phyloP scores from a whole-genome alignment of 2,113 vertebrate species.

The Neopipo cinnamomea region DNA sequence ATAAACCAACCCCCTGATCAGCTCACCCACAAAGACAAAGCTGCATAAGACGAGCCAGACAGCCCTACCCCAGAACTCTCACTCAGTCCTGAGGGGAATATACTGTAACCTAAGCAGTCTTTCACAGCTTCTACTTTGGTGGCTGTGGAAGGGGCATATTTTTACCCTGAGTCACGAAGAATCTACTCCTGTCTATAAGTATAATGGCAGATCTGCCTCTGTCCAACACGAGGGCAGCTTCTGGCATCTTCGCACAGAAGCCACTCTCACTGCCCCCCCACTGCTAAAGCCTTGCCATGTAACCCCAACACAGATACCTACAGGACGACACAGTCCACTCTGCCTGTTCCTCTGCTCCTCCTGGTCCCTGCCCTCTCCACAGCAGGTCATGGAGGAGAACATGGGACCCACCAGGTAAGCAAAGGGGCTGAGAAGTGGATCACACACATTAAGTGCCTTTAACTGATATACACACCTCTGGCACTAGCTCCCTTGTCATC shows the following conservation, averaged over 20 bases:
- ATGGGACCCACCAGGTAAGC: background rate
- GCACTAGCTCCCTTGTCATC: background rate
- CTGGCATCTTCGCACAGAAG: background rate
- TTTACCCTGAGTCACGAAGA: background rate
- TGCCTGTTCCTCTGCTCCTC: background rate
- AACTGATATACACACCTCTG: background rate
- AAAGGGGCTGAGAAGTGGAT: background rate
- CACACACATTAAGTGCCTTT: background rate
- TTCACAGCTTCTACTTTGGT: background rate
- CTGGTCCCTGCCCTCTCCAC: background rate
- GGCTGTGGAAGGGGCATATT: background rate
- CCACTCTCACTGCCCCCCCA: fast-evolving
- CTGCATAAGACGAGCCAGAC: background rate
- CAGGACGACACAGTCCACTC: background rate
- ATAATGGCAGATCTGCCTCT: background rate
- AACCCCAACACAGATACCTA: background rate
- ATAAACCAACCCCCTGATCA: background rate
- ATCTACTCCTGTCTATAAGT: background rate
- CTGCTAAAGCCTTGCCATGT: background rate
- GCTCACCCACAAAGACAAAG: background rate
- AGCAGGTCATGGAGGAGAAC: background rate
- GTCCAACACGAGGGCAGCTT: background rate
- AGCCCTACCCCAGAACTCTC: background rate
- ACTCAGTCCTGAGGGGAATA: background rate
- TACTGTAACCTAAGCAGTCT: background rate